These are phyloP conservation scores for Osmerus eperlanus DNA, from an alignment of 2,113 vertebrate genomes.

Conservation along the genomic window DNA sequence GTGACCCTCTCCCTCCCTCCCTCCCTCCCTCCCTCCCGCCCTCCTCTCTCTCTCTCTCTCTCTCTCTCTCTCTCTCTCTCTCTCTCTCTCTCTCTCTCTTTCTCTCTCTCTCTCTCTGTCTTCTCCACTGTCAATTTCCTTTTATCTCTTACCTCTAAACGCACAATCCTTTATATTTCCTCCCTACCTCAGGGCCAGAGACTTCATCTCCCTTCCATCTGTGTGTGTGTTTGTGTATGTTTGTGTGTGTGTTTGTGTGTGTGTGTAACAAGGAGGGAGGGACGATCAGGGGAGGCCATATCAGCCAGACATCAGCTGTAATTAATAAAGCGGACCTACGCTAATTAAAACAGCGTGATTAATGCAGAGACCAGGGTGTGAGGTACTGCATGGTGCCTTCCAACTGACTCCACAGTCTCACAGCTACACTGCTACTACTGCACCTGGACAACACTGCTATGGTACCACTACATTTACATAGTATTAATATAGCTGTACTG, in stretches of 20 bases:
- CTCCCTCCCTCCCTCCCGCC: no score
- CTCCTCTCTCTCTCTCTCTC: conserved; percentile 1
- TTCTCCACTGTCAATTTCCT: not conserved
- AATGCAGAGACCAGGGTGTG: conserved; percentile 57
- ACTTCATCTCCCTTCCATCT: not conserved
- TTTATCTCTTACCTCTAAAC: conserved; percentile 23
- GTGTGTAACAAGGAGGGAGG: conserved; percentile 47
- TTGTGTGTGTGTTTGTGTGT: conserved; percentile 5
- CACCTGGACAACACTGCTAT: no score
- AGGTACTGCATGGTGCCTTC: conserved; percentile 37
- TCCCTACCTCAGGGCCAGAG: conserved; percentile 5
- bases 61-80: no score
- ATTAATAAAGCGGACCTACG: conserved; percentile 65
- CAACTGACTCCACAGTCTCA: not conserved
- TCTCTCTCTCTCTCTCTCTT: conserved; percentile 1
- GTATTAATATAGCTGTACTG: no score
- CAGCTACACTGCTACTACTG: not conserved
- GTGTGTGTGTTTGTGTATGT: conserved; percentile 18
- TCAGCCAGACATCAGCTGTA: conserved; percentile 49
- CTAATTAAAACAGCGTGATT: conserved; percentile 66
- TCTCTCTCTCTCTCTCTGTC: not conserved
- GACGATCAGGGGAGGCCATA: conserved; percentile 41
- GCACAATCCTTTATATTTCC: not conserved
- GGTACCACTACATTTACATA: no score
- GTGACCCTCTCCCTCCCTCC: not conserved